Evolutionary conservation across 2,888 invertebrate genomes (phyloP), one percentile per base, ranked within the genome.

Genomic region (Heliconius sara): DNA sequence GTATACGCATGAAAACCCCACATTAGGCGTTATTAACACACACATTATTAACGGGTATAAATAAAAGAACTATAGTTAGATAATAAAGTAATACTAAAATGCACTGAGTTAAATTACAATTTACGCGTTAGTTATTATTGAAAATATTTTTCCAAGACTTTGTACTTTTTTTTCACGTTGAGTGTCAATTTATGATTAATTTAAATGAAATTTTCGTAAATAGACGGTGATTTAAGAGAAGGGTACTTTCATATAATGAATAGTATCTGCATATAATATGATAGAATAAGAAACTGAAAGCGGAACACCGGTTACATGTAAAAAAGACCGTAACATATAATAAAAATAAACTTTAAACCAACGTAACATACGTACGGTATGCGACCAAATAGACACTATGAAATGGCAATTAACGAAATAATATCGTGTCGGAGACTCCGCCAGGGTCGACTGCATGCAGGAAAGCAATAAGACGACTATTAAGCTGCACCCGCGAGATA

Each of bases 401-500:
- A 85, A 84, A 85, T 78, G 82, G 85, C 83, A 86, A 86, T 87
- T 86, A 86, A 84, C 85, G 79, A 81, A 85, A 85, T 86, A 86
- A 86, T 83, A 83, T 84, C 83, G 84, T 84, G 86, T 85, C 80
- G 79, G 84, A 82, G 84, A 82, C 81, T 81, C 84, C 77, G 80
- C 81, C 81, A 84, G 84, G 85, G 83, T 83, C 82, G 82, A 84
- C 82, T 84, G 85, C 84, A 85, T 83, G 82, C 80, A 83, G 83
- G 81, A 87, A 86, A 88, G 88, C 89, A 89, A 88, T 89, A 89
- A 90, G 89, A 90, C 85, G 85, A 84, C 87, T 86, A 86, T 89
- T 90, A 87, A 85, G 84, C 85, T 87, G 89, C 88, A 89, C 86
- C 86, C 87, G 85, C 86, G 84, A 88, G 87, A 90, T 92, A 93